Evolutionary conservation across 2,888 invertebrate genomes (phyloP).

Genomic region (Dynastes hyllus): DNA sequence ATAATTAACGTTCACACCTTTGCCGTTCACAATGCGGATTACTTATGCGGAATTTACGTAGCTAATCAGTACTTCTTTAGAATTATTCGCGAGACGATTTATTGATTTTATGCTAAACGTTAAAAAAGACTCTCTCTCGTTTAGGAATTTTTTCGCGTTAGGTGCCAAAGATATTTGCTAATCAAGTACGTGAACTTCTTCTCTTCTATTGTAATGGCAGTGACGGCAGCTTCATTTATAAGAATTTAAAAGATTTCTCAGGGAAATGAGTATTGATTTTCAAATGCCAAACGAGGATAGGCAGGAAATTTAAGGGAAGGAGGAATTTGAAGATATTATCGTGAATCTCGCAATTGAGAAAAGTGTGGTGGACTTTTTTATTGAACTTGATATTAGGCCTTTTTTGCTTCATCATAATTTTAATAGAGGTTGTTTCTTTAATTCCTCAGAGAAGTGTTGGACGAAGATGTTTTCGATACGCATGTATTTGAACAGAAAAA

Average conservation of each 20-base stretch:
- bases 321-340: slow-evolving; percentile 16
- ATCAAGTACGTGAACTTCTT: slow-evolving; percentile 33
- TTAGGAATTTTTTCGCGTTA: slow-evolving; percentile 21
- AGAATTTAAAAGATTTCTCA: slow-evolving; percentile 40
- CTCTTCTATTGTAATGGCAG: slow-evolving; percentile 15
- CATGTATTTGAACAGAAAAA: too few relatives aligned
- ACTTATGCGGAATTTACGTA: too few relatives aligned
- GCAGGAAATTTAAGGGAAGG: not conserved
- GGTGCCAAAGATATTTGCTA: slow-evolving; percentile 33
- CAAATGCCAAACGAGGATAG: slow-evolving; percentile 16
- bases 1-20: not conserved
- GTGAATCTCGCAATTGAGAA: not conserved
- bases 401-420: too few relatives aligned
- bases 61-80: too few relatives aligned
- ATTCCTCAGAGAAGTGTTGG: not conserved
- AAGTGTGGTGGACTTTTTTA: too few relatives aligned
- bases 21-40: too few relatives aligned
- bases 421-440: not conserved
- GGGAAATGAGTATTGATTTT: slow-evolving; percentile 40
- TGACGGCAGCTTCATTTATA: slow-evolving; percentile 38
- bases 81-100: not conserved
- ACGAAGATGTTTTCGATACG: too few relatives aligned
- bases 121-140: slow-evolving; percentile 1
- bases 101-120: slow-evolving; percentile 29
- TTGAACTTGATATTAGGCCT: too few relatives aligned